Evolutionary conservation across 64 coral and sea anemone species (phyloP).

Genomic region (Catalaphyllia jardinei): DNA sequence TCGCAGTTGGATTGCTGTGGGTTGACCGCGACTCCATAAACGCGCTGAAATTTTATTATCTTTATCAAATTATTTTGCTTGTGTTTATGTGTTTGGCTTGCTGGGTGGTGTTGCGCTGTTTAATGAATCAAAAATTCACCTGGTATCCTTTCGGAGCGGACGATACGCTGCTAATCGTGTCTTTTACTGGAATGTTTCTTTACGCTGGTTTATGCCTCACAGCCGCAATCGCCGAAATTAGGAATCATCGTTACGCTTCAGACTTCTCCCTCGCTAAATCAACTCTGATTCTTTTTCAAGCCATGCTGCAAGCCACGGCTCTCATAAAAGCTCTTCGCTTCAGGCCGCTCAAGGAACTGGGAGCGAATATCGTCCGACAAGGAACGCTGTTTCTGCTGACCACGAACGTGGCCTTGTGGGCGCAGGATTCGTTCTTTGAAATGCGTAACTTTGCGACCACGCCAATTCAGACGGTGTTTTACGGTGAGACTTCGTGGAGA

Average conservation of each 20-base stretch:
- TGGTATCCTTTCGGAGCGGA: conserved; percentile 91
- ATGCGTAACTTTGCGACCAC: conserved; percentile 81
- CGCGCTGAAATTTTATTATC: conserved; percentile 91
- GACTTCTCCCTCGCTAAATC: conserved; percentile 86
- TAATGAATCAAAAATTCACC: conserved; percentile 87
- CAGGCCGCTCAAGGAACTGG: conserved; percentile 80
- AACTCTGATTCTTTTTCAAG: conserved; percentile 74
- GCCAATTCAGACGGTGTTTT: conserved; percentile 91
- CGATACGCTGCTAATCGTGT: conserved; percentile 83
- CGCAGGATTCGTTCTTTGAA: conserved; percentile 95
- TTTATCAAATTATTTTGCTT: conserved; percentile 83
- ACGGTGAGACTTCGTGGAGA: conserved; percentile 93
- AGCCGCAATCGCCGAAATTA: conserved; percentile 89
- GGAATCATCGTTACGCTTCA: conserved; percentile 69
- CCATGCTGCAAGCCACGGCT: conserved; percentile 87
- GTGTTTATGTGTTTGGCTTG: conserved; percentile 87
- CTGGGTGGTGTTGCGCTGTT: conserved; percentile 85
- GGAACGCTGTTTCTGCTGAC: conserved; percentile 90
- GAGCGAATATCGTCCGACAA: conserved; percentile 91
- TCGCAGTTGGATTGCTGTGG: conserved; percentile 88
- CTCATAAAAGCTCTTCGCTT: conserved; percentile 96
- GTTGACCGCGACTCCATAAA: conserved; percentile 71
- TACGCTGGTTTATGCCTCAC: conserved; percentile 91
- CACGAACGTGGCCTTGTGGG: conserved; percentile 91
- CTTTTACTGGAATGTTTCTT: conserved; percentile 87